Percentiles rank a stretch among this genome's conserved stretches.
These are phyloP conservation scores for Lasioglossum baleicum DNA, from an alignment of 1,140 invertebrate genomes.

Conservation along the genomic window DNA sequence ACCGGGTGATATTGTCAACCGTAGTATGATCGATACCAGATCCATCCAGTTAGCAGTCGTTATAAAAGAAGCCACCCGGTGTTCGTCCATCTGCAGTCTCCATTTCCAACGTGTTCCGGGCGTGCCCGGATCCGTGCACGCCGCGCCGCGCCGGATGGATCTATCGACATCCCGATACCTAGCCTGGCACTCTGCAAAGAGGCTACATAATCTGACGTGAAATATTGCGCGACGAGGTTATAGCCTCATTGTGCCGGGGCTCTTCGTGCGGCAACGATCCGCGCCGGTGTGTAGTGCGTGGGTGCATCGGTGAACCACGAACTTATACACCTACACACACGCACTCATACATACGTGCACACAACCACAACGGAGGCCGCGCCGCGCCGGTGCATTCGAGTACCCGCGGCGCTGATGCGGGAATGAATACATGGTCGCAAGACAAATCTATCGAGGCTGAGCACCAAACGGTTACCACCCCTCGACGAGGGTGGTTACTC, in stretches of 20 bases:
- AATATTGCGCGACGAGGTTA: conserved; percentile 60
- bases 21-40: background rate
- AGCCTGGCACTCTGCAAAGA: conserved; percentile 47
- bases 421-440: conserved; percentile 19
- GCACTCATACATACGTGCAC: background rate
- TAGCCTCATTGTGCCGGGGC: conserved; percentile 36
- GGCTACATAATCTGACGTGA: conserved; percentile 63
- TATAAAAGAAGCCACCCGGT: background rate
- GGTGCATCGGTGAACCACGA: too few relatives aligned
- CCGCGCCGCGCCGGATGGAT: conserved; percentile 11
- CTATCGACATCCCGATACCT: conserved; percentile 53
- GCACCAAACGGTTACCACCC: background rate
- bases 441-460: conserved; percentile 20
- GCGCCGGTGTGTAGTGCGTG: background rate
- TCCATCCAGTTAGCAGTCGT: background rate
- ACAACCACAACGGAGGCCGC: background rate
- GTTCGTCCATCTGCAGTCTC: conserved; percentile 47
- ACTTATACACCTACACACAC: too few relatives aligned
- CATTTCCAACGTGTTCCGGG: conserved; percentile 46
- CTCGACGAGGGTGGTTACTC: too few relatives aligned
- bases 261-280: background rate
- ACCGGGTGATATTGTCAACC: too few relatives aligned
- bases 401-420: conserved; percentile 5
- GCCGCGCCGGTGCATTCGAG: background rate
- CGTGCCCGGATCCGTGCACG: conserved; percentile 20